Base-by-base conservation (phyloP, 1,140 invertebrate species). In the Camponotus pennsylvanicus region DNA sequence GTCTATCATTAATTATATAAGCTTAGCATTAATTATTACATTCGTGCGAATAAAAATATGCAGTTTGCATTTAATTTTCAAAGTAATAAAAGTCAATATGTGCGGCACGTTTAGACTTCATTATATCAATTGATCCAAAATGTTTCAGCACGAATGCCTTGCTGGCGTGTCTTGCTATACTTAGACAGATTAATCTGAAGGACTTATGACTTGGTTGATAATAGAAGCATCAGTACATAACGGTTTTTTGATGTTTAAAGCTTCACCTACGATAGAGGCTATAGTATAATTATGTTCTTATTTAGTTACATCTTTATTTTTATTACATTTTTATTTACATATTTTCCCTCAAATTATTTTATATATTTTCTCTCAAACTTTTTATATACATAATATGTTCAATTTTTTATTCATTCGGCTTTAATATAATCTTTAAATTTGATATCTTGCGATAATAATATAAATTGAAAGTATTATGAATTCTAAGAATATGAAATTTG, bases 71-170 rank as follows among this genome's bases (percentile, higher is more conserved):
- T 11, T 78, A 66, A 49, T 42, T 1, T 27, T 27, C 27, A 27
- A 27, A 27, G 27, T 27, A 27, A 27, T 21, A 21, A 78, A 78
- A 78, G 42, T 78, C 76, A 32, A 86, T 34, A 86, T 78, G 61
- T 40, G 37, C 37, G 37, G 75, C 37, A 76, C 71, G 75, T 77
- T 69, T 78, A 67, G 32, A 77, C 21, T 49, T 69, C 75, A 79
- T 85, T 85, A 77, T 42, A 85, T 79, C 34, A 49, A 85, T 85
- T 79, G 64, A 85, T 85, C 76, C 32, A 32, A 59, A 61, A 69
- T 64, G 37, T 49, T 78, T 42, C 59, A 42, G 3, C 64, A 59
- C 49, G 37, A 78, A 37, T 59, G 32, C n/a, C 59, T 27, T 42
- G 40, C 66, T 67, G 32, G 27, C 61, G 42, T 78, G 59, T n/a